These are phyloP conservation scores for Trachelipus rathkii DNA, from an alignment of 1,140 invertebrate genomes.

Conservation along the genomic window DNA sequence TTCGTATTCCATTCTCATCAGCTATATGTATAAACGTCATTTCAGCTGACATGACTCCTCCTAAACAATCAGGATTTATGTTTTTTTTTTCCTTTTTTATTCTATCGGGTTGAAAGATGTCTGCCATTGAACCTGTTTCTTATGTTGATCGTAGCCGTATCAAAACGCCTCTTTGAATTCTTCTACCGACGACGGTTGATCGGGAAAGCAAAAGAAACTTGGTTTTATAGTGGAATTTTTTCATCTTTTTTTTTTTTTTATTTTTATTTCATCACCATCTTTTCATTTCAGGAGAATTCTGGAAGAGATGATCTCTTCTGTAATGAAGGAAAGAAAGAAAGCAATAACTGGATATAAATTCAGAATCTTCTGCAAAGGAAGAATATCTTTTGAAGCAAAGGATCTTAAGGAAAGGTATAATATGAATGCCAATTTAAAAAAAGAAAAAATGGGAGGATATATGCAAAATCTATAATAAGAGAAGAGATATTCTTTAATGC, in stretches of 20 bases:
- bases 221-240: background rate
- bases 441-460: too few species aligned
- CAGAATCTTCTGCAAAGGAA: background rate
- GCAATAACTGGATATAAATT: constrained; percentile 1
- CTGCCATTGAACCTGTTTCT: constrained; percentile 10
- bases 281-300: constrained; percentile 7
- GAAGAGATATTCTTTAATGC: too few species aligned
- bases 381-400: background rate
- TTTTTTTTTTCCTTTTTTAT: background rate
- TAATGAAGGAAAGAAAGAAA: constrained; percentile 6
- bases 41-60: constrained; percentile 3
- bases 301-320: background rate
- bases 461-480: too few species aligned
- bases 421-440: too few species aligned
- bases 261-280: background rate
- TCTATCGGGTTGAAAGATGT: background rate
- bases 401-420: too few species aligned
- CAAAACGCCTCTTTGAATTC: constrained; percentile 2
- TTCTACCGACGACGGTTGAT: background rate
- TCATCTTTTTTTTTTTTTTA: background rate
- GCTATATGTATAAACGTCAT: constrained; percentile 7
- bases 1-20: constrained; percentile 7
- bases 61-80: constrained; percentile 13
- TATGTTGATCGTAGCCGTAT: background rate
- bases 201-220: background rate